Evolutionary conservation across 2,113 vertebrate species (phyloP).

Genomic region (Dicentrarchus labrax): DNA sequence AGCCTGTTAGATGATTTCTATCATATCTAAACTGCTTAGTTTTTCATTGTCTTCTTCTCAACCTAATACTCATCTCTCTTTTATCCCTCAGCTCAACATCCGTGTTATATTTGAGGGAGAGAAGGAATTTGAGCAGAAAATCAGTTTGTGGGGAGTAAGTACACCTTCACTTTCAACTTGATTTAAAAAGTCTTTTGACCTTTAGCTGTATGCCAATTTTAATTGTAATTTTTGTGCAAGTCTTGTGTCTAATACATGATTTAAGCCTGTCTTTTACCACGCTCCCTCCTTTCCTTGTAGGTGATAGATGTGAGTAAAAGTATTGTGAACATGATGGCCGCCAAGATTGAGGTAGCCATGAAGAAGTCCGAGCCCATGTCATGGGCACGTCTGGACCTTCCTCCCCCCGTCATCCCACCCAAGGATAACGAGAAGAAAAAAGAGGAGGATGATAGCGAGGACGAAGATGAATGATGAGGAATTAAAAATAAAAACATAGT

Average conservation of each 20-base stretch:
- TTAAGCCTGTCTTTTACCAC: neutral
- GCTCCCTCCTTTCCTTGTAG: conserved; percentile 69
- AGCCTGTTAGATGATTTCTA: neutral
- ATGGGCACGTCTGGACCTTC: conserved; percentile 95
- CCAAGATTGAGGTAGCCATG: conserved; percentile 94
- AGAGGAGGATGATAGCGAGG: conserved; percentile 75
- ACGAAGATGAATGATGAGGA: conserved; percentile 71
- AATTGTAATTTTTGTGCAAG: neutral
- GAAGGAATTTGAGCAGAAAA: conserved; percentile 93
- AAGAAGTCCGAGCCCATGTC: conserved; percentile 93
- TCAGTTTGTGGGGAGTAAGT: conserved; percentile 98
- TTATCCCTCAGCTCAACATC: conserved; percentile 88
- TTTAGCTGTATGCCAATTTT: too few species aligned
- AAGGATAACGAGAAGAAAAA: conserved; percentile 79
- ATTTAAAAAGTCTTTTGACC: neutral
- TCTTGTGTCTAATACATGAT: too few species aligned
- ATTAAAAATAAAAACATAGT: neutral
- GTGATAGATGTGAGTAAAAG: conserved; percentile 95
- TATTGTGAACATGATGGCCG: conserved; percentile 92
- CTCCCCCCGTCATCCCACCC: conserved; percentile 76
- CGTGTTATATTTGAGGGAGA: conserved; percentile 95
- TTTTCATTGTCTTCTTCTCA: neutral
- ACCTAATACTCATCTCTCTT: neutral
- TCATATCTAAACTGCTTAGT: too few species aligned
- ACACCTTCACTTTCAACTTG: neutral